Evolutionary conservation across 2,797 vertebrate genomes (phyloP), one percentile per base, ranked within the genome.

Genomic region (Otolemur crassicaudatus): DNA sequence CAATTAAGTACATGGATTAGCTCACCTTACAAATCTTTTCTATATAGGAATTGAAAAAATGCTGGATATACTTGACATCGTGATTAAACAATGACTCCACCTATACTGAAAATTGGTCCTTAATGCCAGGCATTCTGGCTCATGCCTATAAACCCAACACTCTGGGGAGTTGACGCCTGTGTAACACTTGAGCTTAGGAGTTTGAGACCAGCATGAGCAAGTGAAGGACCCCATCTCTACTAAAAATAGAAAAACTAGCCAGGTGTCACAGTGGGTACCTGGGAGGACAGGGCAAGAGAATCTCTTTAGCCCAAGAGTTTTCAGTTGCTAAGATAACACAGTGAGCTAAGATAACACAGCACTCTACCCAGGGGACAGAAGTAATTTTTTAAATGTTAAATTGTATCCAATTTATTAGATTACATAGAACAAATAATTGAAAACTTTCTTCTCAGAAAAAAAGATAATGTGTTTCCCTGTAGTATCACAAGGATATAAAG

Each of bases 301-400:
- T 16, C 14, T 53, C 49, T 3, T 53, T 43, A 43, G 49, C 14
- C 14, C 49, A 4, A 53, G 49, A 53, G 14, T 53, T 53, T 53
- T 53, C 49, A 53, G 14, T 53, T 53, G 49, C 49, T 53, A n/a
- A n/a, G n/a, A n/a, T n/a, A n/a, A n/a, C n/a, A n/a, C n/a, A n/a
- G 14, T 53, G 49, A 53, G 49, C 49, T 43, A 43, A 53, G 49
- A 53, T 14, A 16, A 14, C 14, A 53, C 49, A 4, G 49, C 49
- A 53, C 49, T 53, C 49, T 16, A 53, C 49, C 14, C 49, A 53
- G 14, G 49, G 4, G 1, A 16, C 49, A 53, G 49, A 53, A 53
- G 14, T 53, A 53, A 53, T 16, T 53, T 53, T 53, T 53, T 53
- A 97, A 94, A 96, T 89, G 31, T n/a, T n/a, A 94, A 94, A 95